Evolutionary conservation across 2,113 vertebrate species (phyloP), one percentile per base, ranked within the genome.

Genomic region (Channa argus): DNA sequence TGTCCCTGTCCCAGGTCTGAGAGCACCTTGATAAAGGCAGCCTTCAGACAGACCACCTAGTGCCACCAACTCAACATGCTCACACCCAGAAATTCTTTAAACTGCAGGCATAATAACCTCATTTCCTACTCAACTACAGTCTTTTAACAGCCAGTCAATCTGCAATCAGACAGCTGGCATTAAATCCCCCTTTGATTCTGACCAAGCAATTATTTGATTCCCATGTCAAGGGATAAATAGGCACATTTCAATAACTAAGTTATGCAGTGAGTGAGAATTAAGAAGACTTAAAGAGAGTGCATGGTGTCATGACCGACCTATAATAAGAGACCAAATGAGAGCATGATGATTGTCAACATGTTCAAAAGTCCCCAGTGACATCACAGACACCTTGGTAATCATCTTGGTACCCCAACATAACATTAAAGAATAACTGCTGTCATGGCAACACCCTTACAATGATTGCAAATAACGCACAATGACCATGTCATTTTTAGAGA

Each of bases 1-100:
- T 56, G 59, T 41, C 52, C 33, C 53, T 11, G 39, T 62, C 58
- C 53, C 34, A 44, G 69, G 43, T 51, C 33, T 34, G 36, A 66
- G 63, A 68, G 63, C 52, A 37, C 41, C 73, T 72, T 41, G 3
- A 2, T 68, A 55, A 61, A 49, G 44, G 78, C 53, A 56, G 63
- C 38, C 49, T 58, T 80, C 54, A 52, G 58, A 67, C 45, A 60
- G 8, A 60, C 38, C 24, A 37, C 24, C 44, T 44, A 51, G 41
- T 37, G 9, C 46, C 46, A 51, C 9, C 39, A n/a, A 4, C n/a
- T 65, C 15, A 9, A 41, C 44, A 71, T 52, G 55, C 43, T 52
- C 34, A 6, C 33, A 36, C 12, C 9, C 36, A 37, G 53, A 41
- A 15, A 49, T 51, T 24, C 33, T 38, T 49, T 13, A 50, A 70